Evolutionary conservation across 2,888 invertebrate genomes (phyloP), one percentile per base, ranked within the genome.

Genomic region (Parnassius apollo): DNA sequence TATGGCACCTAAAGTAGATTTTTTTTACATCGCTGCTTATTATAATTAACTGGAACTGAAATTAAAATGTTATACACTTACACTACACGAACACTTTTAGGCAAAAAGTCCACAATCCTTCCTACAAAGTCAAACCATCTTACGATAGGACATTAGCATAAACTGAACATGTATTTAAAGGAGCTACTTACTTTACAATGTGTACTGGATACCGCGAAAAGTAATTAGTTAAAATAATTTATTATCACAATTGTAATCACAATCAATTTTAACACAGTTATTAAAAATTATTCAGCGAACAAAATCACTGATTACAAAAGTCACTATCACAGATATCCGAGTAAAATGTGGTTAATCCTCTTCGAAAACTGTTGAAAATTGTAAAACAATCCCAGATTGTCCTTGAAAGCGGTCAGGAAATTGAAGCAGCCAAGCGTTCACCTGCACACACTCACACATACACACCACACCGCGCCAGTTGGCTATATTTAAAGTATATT

Each of bases 331-430:
- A 83, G 42, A 42, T 45, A 79, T 75, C 81, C 80, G 76, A 75
- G 72, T 73, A 71, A 70, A 72, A 71, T 44, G 67, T 69, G 65
- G 64, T 59, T 58, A 64, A 76, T 74, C 75, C 75, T 73, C 63
- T 65, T 67, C 65, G 68, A 74, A 75, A 75, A 68, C 68, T 67
- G 70, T 68, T 67, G 69, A 69, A 71, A 72, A 70, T 77, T 71
- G 46, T 71, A 76, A 71, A 69, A 69, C 71, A 70, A 75, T 75
- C 71, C 74, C 57, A 52, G 68, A 62, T 70, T 69, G 69, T 82
- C 83, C 82, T 85, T 83, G 77, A 76, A 80, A 75, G 77, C 79
- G 79, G 81, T 80, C 78, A 83, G 80, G 74, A 77, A 77, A 75
- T 78, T 66, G 71, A 78, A 74, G 72, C 74, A 76, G 70, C 73